phyloP scores from a whole-genome alignment of 2,113 vertebrate genomes.

The Myotis davidii region DNA sequence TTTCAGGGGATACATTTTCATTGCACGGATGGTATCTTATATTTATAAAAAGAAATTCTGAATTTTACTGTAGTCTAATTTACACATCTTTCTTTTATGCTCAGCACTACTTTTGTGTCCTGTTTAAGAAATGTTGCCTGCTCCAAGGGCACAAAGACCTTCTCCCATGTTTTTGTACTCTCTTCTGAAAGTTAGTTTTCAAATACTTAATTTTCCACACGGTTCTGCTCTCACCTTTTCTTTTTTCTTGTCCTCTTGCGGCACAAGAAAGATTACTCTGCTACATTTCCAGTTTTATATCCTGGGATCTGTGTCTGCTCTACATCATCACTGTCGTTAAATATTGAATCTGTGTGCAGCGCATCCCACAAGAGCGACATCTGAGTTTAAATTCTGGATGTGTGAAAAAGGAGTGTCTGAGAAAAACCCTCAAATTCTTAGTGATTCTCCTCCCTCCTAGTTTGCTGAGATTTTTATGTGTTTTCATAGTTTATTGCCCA shows the following conservation, averaged over 20 bases:
- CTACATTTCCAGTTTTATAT: neutral
- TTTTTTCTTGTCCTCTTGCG: neutral
- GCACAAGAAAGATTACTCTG: neutral
- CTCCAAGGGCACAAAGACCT: neutral
- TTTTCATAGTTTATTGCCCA: slow-evolving; percentile 15
- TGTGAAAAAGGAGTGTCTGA: slow-evolving; percentile 12
- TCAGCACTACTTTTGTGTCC: neutral
- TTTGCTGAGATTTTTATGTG: slow-evolving; percentile 27
- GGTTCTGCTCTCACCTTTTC: neutral
- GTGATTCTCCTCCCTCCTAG: neutral
- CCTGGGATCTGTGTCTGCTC: neutral
- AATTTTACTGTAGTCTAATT: slow-evolving; percentile 30
- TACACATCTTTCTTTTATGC: neutral
- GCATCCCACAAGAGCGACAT: neutral
- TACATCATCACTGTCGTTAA: neutral
- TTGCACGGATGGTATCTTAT: neutral
- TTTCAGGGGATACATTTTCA: neutral
- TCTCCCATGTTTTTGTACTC: neutral
- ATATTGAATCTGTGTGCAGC: neutral
- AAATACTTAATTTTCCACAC: neutral
- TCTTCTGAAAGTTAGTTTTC: slow-evolving; percentile 28
- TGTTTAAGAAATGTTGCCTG: neutral
- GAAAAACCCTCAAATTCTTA: slow-evolving; percentile 1
- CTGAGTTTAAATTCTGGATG: slow-evolving; percentile 25
- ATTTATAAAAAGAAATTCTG: neutral